Evolutionary conservation across 2,113 vertebrate genomes (phyloP), one percentile per base, ranked within the genome.

Genomic region (Epinephelus moara): DNA sequence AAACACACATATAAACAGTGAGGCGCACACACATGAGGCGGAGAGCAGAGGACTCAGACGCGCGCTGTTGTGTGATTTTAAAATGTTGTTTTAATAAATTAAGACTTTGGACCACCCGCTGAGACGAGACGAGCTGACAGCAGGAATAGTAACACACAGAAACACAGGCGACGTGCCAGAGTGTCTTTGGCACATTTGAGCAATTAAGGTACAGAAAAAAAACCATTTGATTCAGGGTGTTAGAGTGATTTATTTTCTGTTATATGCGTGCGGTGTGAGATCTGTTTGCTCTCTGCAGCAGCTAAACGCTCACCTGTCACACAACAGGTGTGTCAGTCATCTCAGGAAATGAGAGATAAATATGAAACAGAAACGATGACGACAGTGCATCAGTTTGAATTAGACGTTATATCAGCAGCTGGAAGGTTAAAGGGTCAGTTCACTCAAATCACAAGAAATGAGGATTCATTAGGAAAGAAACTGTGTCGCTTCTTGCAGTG

Each of bases 71-170:
- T 66, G 56, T 67, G 53, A 8, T 78, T 81, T 82, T 66, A 27
- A 50, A 80, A 53, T 50, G 59, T 37, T 50, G 42, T 45, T 61
- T 25, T 63, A 27, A 63, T 68, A 68, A 75, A 84, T 30, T 0
- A 25, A 64, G 66, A 52, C 70, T 56, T 21, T 23, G 67, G 64
- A 25, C 70, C 61, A 17, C 55, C 68, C 37, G 37, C 52, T 13
- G 78, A 12, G 45, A 72, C 6, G 42, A 81, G 83, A 23, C 3
- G 18, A 3, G 7, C 0, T 64, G 84, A 90, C 75, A 21, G 80
- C 76, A 83, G 56, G 84, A 69, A 78, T 88, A 87, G 84, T 88
- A 88, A 83, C 84, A 72, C 80, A 37, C 23, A 62, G 70, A 40
- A 0, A 62, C 18, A 0, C 73, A 23, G 84, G 75, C 88, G 15